These are phyloP conservation scores for Carduelis carduelis DNA, from an alignment of 2,797 vertebrate species.

Conservation along the genomic window DNA sequence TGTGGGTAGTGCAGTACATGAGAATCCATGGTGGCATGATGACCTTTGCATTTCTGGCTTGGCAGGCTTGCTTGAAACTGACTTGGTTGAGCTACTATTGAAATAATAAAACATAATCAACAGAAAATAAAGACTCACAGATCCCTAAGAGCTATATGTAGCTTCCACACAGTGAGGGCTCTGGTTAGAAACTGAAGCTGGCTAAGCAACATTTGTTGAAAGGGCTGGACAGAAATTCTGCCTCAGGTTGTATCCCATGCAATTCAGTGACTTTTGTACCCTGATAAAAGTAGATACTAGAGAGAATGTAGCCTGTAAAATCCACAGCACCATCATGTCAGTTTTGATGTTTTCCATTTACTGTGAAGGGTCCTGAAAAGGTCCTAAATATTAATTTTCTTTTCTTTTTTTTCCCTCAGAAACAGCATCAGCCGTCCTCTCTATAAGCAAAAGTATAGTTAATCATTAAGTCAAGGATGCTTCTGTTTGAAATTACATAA, in stretches of 20 bases:
- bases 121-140: not conserved
- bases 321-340: not conserved
- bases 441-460: not conserved
- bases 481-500: not conserved
- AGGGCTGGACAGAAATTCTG: not conserved
- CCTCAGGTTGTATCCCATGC: not conserved
- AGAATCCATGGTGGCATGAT: not conserved
- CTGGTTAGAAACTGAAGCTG: not conserved
- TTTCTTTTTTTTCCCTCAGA: not conserved
- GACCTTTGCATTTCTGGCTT: not conserved
- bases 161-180: not conserved
- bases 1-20: not conserved
- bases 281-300: not conserved
- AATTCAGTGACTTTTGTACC: not conserved
- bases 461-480: not conserved
- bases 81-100: not conserved
- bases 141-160: not conserved
- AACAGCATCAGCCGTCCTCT: not conserved
- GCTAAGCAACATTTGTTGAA: not conserved
- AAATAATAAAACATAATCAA: not conserved
- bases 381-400: not conserved
- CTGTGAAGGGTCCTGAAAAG: not conserved
- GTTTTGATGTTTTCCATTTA: not conserved
- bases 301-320: not conserved
- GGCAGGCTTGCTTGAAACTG: not conserved